A percentile compares a stretch with the other conserved stretches of the same genome.
Conservation (phyloP, 2,888 invertebrate genomes). For the Diaprepes abbreviatus region DNA sequence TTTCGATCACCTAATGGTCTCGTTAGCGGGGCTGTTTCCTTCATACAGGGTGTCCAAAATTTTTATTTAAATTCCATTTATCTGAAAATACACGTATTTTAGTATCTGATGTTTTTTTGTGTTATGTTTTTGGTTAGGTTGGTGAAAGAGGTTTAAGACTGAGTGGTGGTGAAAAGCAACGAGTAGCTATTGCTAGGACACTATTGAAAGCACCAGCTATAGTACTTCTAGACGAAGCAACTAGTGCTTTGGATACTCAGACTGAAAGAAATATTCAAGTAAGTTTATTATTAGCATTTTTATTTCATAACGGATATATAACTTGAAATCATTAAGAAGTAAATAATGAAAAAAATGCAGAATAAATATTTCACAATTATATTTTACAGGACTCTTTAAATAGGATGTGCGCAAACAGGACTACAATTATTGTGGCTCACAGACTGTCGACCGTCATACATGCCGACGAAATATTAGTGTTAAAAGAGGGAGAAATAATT, state of each 20-base stretch:
- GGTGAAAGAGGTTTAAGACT: constrained; percentile 95
- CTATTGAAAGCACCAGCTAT: constrained; percentile 92
- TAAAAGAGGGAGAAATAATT: constrained; percentile 91
- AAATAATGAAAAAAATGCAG: no score
- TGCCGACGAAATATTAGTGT: constrained; percentile 93
- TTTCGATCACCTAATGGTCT: no score
- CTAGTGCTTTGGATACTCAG: constrained; percentile 94
- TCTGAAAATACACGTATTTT: no score
- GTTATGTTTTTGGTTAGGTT: no score
- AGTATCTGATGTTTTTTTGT: no score
- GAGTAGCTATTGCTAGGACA: constrained; percentile 96
- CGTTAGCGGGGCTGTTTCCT: no score
- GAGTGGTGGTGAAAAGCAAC: constrained; percentile 98
- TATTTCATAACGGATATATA: no score
- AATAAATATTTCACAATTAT: no score
- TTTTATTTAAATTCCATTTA: no score
- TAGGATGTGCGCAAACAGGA: constrained; percentile 85
- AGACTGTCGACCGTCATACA: constrained; percentile 94
- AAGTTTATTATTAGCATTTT: not conserved
- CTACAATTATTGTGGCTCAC: constrained; percentile 95
- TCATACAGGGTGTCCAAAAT: no score
- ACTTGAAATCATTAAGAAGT: no score
- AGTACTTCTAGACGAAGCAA: constrained; percentile 94
- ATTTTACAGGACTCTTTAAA: constrained; percentile 72
- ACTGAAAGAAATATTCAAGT: constrained; percentile 90